Percentiles rank a stretch among this genome's conserved stretches.
phyloP scores from a whole-genome alignment of 1,140 invertebrate species.

The Pissodes strobi region DNA sequence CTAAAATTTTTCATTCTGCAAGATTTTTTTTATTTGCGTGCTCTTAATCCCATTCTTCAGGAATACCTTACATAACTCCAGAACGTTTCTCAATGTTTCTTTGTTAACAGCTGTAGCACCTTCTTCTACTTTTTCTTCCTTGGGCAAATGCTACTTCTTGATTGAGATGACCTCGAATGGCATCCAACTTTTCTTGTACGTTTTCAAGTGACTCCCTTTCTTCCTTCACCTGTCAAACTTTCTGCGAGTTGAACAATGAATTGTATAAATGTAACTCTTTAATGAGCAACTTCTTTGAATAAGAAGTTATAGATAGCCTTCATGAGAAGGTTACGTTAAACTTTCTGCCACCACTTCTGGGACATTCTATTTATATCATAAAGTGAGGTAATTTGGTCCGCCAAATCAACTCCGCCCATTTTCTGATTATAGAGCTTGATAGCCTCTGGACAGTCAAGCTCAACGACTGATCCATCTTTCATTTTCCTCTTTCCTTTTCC shows the following conservation, averaged over 20 bases:
- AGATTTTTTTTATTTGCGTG: too few relatives aligned
- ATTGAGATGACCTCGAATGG: too few relatives aligned
- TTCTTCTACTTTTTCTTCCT: too few relatives aligned
- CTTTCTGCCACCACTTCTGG: not conserved
- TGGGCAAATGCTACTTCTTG: too few relatives aligned
- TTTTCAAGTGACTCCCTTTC: conserved; percentile 2
- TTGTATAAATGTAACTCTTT: conserved; percentile 15
- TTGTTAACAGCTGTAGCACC: too few relatives aligned
- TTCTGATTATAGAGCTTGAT: too few relatives aligned
- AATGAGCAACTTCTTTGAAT: conserved; percentile 19
- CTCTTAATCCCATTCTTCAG: too few relatives aligned
- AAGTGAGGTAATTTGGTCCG: too few relatives aligned
- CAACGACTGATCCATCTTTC: not conserved
- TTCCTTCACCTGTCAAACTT: conserved; percentile 11
- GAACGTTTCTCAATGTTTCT: too few relatives aligned
- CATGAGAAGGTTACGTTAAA: conserved; percentile 18
- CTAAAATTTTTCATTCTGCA: too few relatives aligned
- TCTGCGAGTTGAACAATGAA: conserved; percentile 7
- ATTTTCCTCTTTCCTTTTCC: not conserved
- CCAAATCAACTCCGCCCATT: too few relatives aligned
- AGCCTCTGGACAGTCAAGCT: not conserved
- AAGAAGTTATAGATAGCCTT: not conserved
- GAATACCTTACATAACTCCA: too few relatives aligned
- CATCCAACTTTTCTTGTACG: conserved; percentile 1
- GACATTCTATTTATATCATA: not conserved